Percentiles rank a stretch among this genome's conserved stretches.
phyloP scores from a whole-genome alignment of 2,888 invertebrate genomes.

The Cyaniris semiargus region DNA sequence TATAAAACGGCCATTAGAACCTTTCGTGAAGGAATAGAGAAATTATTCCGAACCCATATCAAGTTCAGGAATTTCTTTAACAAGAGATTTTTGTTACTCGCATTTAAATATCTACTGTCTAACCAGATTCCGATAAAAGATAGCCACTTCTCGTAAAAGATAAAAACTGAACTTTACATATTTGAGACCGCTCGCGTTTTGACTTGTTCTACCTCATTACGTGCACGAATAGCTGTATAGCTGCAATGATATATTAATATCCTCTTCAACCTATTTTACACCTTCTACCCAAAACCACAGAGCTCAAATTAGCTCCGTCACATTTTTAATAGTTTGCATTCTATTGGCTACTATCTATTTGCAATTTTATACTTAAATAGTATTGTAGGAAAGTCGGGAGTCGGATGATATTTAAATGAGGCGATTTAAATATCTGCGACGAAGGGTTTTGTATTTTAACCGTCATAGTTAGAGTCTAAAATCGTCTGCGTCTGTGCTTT shows the following conservation, averaged over 20 bases:
- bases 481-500: constrained; percentile 39
- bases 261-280: constrained; percentile 38
- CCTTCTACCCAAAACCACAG: constrained; percentile 32
- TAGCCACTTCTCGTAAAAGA: constrained; percentile 47
- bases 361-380: constrained; percentile 70
- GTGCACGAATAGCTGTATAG: constrained; percentile 63
- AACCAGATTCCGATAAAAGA: constrained; percentile 47
- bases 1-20: background rate
- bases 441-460: constrained; percentile 45
- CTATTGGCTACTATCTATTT: constrained; percentile 53
- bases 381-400: constrained; percentile 63
- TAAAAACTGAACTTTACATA: constrained; percentile 52
- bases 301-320: constrained; percentile 39
- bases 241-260: constrained; percentile 40
- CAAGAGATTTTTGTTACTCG: constrained; percentile 27
- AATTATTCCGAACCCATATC: constrained; percentile 14
- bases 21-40: constrained; percentile 16
- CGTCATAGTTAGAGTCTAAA: constrained; percentile 38
- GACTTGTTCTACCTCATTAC: constrained; percentile 75
- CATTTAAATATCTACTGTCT: constrained; percentile 35
- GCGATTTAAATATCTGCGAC: constrained; percentile 42
- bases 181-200: constrained; percentile 59
- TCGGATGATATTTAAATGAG: constrained; percentile 57
- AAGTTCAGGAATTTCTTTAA: constrained; percentile 23
- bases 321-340: constrained; percentile 42